These are phyloP conservation scores for Yoshiicerus persimilis DNA, from an alignment of 1,140 invertebrate genomes.

Conservation along the genomic window DNA sequence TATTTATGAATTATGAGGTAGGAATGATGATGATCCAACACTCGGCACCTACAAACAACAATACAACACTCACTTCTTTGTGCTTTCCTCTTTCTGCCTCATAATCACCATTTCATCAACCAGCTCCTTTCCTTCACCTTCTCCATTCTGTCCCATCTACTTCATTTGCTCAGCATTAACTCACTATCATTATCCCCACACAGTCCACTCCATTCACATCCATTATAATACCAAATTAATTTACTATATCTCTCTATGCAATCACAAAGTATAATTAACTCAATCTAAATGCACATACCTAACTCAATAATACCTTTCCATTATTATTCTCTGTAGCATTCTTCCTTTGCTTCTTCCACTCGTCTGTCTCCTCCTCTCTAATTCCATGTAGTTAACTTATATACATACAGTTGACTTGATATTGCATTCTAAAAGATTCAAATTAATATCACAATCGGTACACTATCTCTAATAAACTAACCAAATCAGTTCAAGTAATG, in stretches of 20 bases:
- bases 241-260: background rate
- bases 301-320: background rate
- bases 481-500: background rate
- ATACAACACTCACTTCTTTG: background rate
- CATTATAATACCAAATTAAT: too few relatives aligned
- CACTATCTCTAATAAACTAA: background rate
- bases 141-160: background rate
- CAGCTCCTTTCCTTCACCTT: background rate
- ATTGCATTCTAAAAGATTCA: background rate
- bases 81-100: background rate
- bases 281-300: background rate
- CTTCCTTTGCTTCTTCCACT: too few relatives aligned
- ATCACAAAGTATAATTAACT: background rate
- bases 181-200: too few relatives aligned
- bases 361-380: background rate
- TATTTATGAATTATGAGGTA: constrained; percentile 1
- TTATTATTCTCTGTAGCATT: too few relatives aligned
- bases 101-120: background rate
- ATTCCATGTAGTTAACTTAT: background rate
- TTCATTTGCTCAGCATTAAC: background rate
- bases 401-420: background rate
- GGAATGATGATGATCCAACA: background rate
- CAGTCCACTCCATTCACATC: background rate
- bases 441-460: background rate
- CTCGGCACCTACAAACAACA: background rate